Evolutionary conservation across 2,797 vertebrate species (phyloP).

Genomic region (Gymnodraco acuticeps): DNA sequence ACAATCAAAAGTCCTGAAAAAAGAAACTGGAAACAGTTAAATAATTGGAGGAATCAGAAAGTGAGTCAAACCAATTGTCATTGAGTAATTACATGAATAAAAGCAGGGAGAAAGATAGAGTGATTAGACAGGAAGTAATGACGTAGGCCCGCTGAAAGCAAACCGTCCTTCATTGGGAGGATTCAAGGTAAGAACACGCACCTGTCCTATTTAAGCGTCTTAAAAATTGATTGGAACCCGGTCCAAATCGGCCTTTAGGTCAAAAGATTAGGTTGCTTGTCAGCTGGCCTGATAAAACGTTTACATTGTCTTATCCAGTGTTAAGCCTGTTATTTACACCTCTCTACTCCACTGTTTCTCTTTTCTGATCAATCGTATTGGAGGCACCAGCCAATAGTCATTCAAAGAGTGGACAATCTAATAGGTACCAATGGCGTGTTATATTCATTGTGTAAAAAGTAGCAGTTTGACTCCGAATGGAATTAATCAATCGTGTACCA

Average conservation of each 20-base stretch:
- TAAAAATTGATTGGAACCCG: conserved; percentile 38
- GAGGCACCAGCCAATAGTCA: neutral
- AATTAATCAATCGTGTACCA: conserved; percentile 1
- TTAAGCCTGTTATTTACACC: neutral
- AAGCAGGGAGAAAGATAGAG: neutral
- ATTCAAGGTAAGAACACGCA: conserved; percentile 38
- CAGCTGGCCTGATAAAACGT: conserved; percentile 20
- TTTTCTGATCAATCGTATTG: neutral
- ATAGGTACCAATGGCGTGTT: neutral
- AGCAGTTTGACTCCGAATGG: conserved; percentile 7
- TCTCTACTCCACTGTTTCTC: neutral
- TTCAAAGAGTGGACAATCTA: neutral
- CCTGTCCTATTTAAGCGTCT: conserved; percentile 45
- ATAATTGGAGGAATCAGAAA: neutral
- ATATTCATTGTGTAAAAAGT: neutral
- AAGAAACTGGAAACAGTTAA: neutral
- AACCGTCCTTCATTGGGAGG: conserved; percentile 50
- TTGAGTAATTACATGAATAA: conserved; percentile 26
- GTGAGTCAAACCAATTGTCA: neutral
- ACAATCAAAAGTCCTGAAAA: neutral
- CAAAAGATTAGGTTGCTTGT: conserved; percentile 15
- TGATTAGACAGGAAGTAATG: conserved; percentile 21
- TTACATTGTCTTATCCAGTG: neutral
- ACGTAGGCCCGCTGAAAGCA: neutral
- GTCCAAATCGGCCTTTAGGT: conserved; percentile 6